Evolutionary conservation across 2,797 vertebrate species (phyloP).

Genomic region (Huso huso): DNA sequence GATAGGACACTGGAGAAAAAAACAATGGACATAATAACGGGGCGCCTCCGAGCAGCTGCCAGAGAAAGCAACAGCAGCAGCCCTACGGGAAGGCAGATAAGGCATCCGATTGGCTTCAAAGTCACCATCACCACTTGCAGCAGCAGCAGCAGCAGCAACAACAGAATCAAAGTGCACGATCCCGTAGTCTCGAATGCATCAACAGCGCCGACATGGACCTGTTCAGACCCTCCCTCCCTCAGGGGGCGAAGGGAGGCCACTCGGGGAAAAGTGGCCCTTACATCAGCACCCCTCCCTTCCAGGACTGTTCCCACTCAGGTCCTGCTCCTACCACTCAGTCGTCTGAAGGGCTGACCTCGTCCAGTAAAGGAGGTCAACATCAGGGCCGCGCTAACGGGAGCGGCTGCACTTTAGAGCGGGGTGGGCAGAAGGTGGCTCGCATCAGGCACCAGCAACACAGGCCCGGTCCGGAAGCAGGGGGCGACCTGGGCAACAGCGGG

Average conservation of each 20-base stretch:
- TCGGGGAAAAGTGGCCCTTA: conserved; percentile 57
- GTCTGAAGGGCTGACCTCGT: conserved; percentile 52
- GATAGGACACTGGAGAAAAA: conserved; percentile 69
- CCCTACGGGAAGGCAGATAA: conserved; percentile 78
- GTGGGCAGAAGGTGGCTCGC: conserved; percentile 84
- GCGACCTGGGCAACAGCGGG: conserved; percentile 40
- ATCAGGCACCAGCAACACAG: conserved; percentile 92
- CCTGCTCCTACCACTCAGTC: conserved; percentile 52
- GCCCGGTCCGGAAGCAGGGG: conserved; percentile 47
- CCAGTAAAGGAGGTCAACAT: conserved; percentile 42
- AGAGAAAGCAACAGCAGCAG: conserved; percentile 62
- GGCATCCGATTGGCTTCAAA: conserved; percentile 75
- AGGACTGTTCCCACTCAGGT: conserved; percentile 77
- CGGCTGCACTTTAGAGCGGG: conserved; percentile 82
- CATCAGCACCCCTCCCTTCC: conserved; percentile 68
- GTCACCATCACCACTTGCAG: conserved; percentile 55
- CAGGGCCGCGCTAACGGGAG: conserved; percentile 31
- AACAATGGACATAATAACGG: conserved; percentile 37
- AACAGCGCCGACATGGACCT: conserved; percentile 63
- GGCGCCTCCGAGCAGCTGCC: conserved; percentile 56
- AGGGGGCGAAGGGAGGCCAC: conserved; percentile 63
- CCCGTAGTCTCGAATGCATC: conserved; percentile 55
- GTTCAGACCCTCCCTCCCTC: conserved; percentile 61
- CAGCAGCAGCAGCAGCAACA: conserved; percentile 33
- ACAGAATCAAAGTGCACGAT: no score